Evolutionary conservation across 2,113 vertebrate species (phyloP), one percentile per base, ranked within the genome.

Genomic region (Marmota flaviventris): DNA sequence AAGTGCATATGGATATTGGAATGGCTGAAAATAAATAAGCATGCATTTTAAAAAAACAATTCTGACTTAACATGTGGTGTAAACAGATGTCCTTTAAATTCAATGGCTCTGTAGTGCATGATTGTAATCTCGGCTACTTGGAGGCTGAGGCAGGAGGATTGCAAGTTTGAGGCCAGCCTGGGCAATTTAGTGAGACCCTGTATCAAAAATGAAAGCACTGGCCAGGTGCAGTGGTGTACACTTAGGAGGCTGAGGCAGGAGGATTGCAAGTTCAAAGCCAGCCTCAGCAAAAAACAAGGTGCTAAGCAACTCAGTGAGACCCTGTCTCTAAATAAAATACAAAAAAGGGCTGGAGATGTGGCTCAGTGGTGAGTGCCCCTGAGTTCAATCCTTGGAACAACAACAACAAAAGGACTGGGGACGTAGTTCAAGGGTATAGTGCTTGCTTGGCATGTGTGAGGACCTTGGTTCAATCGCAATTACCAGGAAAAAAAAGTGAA

Each of bases 21-120:
- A 58, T 94, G 65, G 17, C 53, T 90, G 76, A 73, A 92, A 95
- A 93, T 75, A 93, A 94, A 29, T 87, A 79, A 72, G 20, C 63
- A 81, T 51, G 53, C 48, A 53, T 77, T 85, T 90, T 77, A 72
- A 18, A 75, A 91, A 32, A 75, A 92, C 25, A 92, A 37, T 78
- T 94, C n/a, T 77, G 4, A 67, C 69, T 82, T 96, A 86, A 93
- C 94, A 94, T 88, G 7, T 70, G 48, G 37, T 75, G 67, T 18
- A 45, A 45, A 70, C 25, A 88, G 63, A 82, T 89, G 32, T 18
- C 24, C 22, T 37, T 89, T 89, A 78, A 87, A 85, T n/a, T 91
- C 29, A 95, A 85, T 34, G 32, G 32, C 16, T 67, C 56, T 69
- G 67, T 34, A 16, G 16, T 22, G 20, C 56, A 58, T 58, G 20